These are phyloP conservation scores for Actenoides lindsayi DNA, from an alignment of 2,113 vertebrate genomes.

Conservation along the genomic window DNA sequence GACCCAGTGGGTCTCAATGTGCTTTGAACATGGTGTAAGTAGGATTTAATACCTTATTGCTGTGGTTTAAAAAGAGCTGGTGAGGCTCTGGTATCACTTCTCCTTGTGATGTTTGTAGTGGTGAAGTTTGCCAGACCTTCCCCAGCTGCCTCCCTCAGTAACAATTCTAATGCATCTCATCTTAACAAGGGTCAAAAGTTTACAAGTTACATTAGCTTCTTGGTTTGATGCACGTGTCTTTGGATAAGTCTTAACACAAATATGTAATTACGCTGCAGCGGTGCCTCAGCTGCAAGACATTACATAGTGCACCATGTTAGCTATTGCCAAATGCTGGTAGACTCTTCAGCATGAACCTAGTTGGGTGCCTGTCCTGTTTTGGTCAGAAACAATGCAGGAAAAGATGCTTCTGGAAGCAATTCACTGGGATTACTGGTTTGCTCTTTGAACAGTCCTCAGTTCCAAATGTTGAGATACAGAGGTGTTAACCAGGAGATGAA, in stretches of 20 bases:
- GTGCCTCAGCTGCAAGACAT: background rate
- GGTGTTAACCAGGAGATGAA: background rate
- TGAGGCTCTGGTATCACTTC: background rate
- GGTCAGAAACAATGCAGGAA: background rate
- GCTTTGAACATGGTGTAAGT: background rate
- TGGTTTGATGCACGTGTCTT: conserved; percentile 46
- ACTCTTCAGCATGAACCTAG: background rate
- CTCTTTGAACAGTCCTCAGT: background rate
- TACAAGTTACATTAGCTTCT: conserved; percentile 39
- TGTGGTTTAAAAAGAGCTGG: background rate
- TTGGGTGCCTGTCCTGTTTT: background rate
- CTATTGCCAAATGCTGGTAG: background rate
- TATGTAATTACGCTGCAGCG: background rate
- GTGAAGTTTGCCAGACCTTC: conserved; percentile 61
- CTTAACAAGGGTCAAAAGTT: conserved; percentile 63
- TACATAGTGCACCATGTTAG: background rate
- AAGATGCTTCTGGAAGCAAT: background rate
- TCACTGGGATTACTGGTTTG: background rate
- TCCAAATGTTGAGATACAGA: background rate
- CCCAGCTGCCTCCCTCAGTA: conserved; percentile 41
- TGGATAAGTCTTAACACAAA: conserved; percentile 43
- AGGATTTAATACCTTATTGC: background rate
- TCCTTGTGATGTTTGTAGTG: background rate
- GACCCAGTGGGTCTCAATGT: background rate
- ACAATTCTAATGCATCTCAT: conserved; percentile 45